phyloP scores from a whole-genome alignment of 2,113 vertebrate genomes.

The Chitala chitala region DNA sequence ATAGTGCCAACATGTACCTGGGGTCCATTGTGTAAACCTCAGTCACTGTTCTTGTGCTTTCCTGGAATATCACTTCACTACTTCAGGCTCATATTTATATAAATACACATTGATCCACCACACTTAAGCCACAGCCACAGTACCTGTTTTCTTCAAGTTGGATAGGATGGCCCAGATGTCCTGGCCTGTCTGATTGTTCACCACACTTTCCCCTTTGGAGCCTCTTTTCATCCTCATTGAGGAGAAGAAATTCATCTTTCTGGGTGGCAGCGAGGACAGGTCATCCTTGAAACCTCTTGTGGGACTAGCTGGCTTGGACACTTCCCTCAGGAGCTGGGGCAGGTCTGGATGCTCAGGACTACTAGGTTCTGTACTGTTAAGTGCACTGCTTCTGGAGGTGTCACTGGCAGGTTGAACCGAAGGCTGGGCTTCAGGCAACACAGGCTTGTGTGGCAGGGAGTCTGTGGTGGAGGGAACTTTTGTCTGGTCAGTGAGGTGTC shows the following conservation, averaged over 20 bases:
- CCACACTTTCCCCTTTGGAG: not conserved
- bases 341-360: conserved; percentile 43
- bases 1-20: too few relatives aligned
- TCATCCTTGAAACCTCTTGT: conserved; percentile 38
- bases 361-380: not conserved
- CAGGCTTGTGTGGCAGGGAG: not conserved
- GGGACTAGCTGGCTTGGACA: conserved; percentile 42
- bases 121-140: not conserved
- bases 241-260: conserved; percentile 59
- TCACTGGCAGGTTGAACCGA: too few relatives aligned
- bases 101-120: too few relatives aligned
- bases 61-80: too few relatives aligned
- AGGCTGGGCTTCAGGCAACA: not conserved
- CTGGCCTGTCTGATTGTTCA: conserved; percentile 37
- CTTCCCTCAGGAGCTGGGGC: conserved; percentile 53
- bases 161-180: conserved; percentile 55
- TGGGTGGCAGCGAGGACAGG: conserved; percentile 33
- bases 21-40: too few relatives aligned
- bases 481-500: not conserved
- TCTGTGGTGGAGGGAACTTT: not conserved
- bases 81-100: too few relatives aligned
- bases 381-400: not conserved
- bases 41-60: too few relatives aligned
- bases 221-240: conserved; percentile 59
- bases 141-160: conserved; percentile 61